Base-by-base conservation (phyloP, 2,888 invertebrate genomes). In the Tuta absoluta region DNA sequence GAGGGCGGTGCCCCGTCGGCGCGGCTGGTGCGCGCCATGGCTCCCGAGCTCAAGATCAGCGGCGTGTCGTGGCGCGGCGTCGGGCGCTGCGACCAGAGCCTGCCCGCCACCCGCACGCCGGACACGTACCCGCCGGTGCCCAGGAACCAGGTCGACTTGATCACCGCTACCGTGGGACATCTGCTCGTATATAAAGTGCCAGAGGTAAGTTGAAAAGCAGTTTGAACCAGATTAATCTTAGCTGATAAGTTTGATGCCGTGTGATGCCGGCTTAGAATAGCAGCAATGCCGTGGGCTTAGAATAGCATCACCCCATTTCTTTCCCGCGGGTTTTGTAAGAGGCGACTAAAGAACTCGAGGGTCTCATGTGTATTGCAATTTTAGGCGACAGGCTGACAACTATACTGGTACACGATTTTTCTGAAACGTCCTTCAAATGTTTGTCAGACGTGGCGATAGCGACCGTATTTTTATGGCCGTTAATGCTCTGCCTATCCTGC, bases 61-160 rank as follows among this genome's bases (percentile, higher is more conserved):
- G 93, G 93, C 24, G 94, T 97, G 51, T 82, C 89, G 0, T 95
- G 94, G 79, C 93, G 93, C 66, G 94, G 95, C 28, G 90, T 94
- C 23, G 95, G 95, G 0, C 93, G 94, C 7, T 96, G 97, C 76
- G 94, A 94, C 66, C 88, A 92, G 65, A 82, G 85, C 60, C 93
- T 93, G 65, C 71, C 76, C 63, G 72, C 60, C 92, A 68, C 82
- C 84, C 37, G 85, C 86, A 89, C 93, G 4, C 92, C 93, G 45
- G 92, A 93, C 75, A 96, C 97, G 71, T 94, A 93, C 77, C 93
- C 95, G 64, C 97, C 98, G 2, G 93, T 95, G 74, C 93, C 96
- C 2, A 92, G 97, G 68, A 98, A 97, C 89, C 96, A 96, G 77
- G 95, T 98, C 28, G 96, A 97, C 89, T 94, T 94, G 67, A 93